A percentile compares a stretch with the other conserved stretches of the same genome.
These are phyloP conservation scores for Ctenochaetus hawaiiensis DNA, from an alignment of 2,797 vertebrate species.

Conservation along the genomic window DNA sequence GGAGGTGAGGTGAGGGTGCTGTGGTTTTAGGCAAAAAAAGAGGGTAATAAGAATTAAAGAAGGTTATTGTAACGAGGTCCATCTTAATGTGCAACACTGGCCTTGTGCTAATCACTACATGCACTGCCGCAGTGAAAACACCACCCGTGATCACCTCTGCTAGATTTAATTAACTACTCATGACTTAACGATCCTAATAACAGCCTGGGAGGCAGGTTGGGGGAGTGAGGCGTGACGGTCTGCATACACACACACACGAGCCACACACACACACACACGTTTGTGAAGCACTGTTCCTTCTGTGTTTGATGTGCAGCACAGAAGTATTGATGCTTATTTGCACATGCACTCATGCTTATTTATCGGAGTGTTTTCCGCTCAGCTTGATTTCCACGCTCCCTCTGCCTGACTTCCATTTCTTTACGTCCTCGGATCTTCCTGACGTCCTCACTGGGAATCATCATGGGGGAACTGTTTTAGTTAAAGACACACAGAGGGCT, in stretches of 20 bases:
- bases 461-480: slow-evolving; percentile 24
- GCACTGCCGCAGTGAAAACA: slow-evolving; percentile 42
- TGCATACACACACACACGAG: background rate
- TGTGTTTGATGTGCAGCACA: background rate
- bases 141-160: slow-evolving; percentile 57
- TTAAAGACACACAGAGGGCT: slow-evolving; percentile 20
- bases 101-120: slow-evolving; percentile 49
- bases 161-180: slow-evolving; percentile 68
- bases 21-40: background rate
- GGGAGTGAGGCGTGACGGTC: background rate
- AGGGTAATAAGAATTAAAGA: background rate
- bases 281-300: slow-evolving; percentile 1
- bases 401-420: slow-evolving; percentile 1
- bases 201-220: slow-evolving; percentile 46
- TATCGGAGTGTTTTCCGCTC: background rate
- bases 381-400: background rate
- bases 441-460: background rate
- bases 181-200: slow-evolving; percentile 64
- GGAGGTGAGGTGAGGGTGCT: background rate
- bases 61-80: slow-evolving; percentile 42
- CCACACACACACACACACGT: slow-evolving; percentile 21
- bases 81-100: slow-evolving; percentile 39
- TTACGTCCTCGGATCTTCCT: background rate
- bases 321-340: background rate
- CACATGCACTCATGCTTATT: background rate